Evolutionary conservation across 2,888 invertebrate genomes (phyloP).

Genomic region (Drosophila stalkeri): DNA sequence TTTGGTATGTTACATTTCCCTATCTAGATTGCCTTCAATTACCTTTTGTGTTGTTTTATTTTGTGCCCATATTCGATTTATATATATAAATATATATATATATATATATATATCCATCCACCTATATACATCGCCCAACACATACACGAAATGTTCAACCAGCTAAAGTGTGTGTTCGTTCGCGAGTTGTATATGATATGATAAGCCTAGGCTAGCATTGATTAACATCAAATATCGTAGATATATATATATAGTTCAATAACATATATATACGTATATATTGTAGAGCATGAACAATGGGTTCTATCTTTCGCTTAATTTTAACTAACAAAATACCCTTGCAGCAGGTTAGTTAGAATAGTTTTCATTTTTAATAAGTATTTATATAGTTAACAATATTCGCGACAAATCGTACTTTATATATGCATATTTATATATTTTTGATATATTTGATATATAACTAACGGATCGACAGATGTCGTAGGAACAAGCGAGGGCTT

Average conservation of each 20-base stretch:
- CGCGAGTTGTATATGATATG: slow-evolving; percentile 58
- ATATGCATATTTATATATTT: not conserved
- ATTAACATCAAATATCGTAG: slow-evolving; percentile 42
- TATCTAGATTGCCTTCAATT: slow-evolving; percentile 83
- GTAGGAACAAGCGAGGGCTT: slow-evolving; percentile 48
- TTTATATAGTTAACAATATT: slow-evolving; percentile 28
- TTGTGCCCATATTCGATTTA: slow-evolving; percentile 45
- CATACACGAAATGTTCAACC: not conserved
- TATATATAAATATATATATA: not conserved
- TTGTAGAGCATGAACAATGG: slow-evolving; percentile 3
- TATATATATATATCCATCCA: slow-evolving; percentile 1
- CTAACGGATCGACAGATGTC: slow-evolving; percentile 36
- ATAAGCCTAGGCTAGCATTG: slow-evolving; percentile 55
- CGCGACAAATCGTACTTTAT: slow-evolving; percentile 4
- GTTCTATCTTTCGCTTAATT: not conserved
- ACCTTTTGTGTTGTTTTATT: slow-evolving; percentile 48
- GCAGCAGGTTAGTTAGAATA: slow-evolving; percentile 22
- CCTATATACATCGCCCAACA: slow-evolving; percentile 17
- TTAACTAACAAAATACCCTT: slow-evolving; percentile 39
- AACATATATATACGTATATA: slow-evolving; percentile 7
- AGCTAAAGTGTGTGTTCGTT: slow-evolving; percentile 1
- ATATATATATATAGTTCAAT: slow-evolving; percentile 1
- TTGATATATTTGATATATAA: slow-evolving; percentile 5
- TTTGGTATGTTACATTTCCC: slow-evolving; percentile 71
- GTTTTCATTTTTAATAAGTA: slow-evolving; percentile 21